These are phyloP conservation scores for Stenchaetothrips biformis DNA, from an alignment of 2,888 invertebrate genomes.

Conservation along the genomic window DNA sequence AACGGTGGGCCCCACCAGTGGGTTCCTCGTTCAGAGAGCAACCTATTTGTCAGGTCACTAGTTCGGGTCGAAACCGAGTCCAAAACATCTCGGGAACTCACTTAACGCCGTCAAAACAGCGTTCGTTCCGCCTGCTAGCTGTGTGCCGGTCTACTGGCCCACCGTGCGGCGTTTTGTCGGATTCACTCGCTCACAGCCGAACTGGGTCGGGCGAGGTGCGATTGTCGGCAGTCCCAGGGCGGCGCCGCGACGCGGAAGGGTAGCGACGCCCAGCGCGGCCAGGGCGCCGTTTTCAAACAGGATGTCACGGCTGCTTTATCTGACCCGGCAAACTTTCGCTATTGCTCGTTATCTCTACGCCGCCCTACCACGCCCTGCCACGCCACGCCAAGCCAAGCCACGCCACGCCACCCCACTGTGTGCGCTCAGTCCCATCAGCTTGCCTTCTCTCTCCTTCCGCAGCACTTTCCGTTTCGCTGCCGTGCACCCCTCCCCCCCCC, in stretches of 20 bases:
- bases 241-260: not conserved
- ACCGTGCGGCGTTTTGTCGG: too few species aligned
- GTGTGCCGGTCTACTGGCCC: too few species aligned
- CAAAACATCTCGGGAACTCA: too few species aligned
- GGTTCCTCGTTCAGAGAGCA: too few species aligned
- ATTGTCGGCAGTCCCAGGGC: not conserved
- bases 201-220: too few species aligned
- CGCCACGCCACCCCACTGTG: not conserved
- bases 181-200: too few species aligned
- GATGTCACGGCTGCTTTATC: conserved; percentile 20
- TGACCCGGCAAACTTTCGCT: not conserved
- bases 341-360: conserved; percentile 11
- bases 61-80: too few species aligned
- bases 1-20: too few species aligned
- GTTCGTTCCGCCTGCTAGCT: too few species aligned
- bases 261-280: not conserved
- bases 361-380: not conserved
- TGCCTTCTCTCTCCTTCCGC: not conserved
- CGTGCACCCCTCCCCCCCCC: not conserved
- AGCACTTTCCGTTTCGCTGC: not conserved
- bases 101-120: too few species aligned
- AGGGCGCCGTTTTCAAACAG: not conserved
- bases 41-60: too few species aligned
- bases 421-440: too few species aligned
- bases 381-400: not conserved